Conservation (phyloP, 2,797 vertebrate species). For the Tachyglossus aculeatus region DNA sequence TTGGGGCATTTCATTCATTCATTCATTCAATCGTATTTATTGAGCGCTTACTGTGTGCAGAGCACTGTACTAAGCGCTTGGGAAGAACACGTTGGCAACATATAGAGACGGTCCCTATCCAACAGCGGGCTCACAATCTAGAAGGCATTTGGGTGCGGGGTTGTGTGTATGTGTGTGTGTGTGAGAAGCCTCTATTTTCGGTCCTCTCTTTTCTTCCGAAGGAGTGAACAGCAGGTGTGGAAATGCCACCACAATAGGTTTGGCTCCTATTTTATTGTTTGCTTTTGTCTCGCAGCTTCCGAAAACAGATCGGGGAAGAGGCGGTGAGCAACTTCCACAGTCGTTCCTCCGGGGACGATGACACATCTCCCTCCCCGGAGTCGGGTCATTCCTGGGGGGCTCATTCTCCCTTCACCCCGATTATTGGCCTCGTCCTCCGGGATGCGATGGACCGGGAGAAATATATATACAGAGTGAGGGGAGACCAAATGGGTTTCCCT, state of each 20-base stretch:
- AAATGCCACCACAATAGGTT: background rate
- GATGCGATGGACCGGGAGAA: background rate
- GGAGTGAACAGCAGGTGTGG: accelerated
- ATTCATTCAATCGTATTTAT: background rate
- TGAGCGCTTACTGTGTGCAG: no score
- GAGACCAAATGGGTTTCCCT: background rate
- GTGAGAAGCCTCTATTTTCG: background rate
- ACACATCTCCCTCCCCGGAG: background rate
- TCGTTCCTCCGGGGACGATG: background rate
- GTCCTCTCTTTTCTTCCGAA: background rate
- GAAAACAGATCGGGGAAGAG: background rate
- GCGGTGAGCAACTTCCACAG: accelerated
- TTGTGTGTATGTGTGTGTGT: background rate
- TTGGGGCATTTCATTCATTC: no score
- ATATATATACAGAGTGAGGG: background rate
- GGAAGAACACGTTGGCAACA: no score
- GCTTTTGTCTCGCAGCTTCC: background rate
- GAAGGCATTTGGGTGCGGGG: background rate
- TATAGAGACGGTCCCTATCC: no score
- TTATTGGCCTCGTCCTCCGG: background rate
- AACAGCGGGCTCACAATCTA: no score
- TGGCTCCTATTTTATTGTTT: background rate
- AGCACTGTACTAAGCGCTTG: no score
- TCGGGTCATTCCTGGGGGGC: background rate
- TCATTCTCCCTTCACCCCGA: background rate